Conservation (phyloP, 2,113 vertebrate species). For the Blennius ocellaris region DNA sequence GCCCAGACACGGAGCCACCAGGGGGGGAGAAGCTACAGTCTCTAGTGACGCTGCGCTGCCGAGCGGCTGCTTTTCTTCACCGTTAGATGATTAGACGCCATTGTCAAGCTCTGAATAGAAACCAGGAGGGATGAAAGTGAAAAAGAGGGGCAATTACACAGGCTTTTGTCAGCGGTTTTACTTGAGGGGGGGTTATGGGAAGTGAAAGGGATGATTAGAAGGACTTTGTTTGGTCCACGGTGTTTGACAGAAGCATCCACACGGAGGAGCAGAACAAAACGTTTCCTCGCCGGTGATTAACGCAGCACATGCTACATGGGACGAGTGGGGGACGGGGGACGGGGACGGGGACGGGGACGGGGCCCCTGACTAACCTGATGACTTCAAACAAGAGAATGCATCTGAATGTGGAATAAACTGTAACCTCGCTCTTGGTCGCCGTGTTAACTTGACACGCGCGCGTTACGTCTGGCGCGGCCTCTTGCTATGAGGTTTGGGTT, state of each 20-base stretch:
- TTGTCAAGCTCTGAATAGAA: conserved; percentile 71
- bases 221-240: conserved; percentile 49
- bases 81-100: conserved; percentile 72
- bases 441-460: too few relatives aligned
- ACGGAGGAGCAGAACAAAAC: too few relatives aligned
- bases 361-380: conserved; percentile 52
- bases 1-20: conserved; percentile 37
- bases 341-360: conserved; percentile 6
- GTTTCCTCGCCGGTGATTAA: conserved; percentile 62
- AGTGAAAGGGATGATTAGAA: conserved; percentile 63
- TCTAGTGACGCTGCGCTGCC: conserved; percentile 54
- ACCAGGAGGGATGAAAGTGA: conserved; percentile 71
- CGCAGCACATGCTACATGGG: conserved; percentile 56
- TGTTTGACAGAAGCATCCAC: too few relatives aligned
- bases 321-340: conserved; percentile 58
- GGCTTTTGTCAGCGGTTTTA: conserved; percentile 69
- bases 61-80: conserved; percentile 66
- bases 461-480: too few relatives aligned
- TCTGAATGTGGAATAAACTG: too few relatives aligned
- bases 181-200: conserved; percentile 53
- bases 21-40: conserved; percentile 50
- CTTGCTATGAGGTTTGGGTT: conserved; percentile 19
- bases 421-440: too few relatives aligned
- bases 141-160: conserved; percentile 71
- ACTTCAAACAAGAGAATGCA: not conserved